phyloP scores from a whole-genome alignment of 2,113 vertebrate genomes.

The Dinomys branickii region DNA sequence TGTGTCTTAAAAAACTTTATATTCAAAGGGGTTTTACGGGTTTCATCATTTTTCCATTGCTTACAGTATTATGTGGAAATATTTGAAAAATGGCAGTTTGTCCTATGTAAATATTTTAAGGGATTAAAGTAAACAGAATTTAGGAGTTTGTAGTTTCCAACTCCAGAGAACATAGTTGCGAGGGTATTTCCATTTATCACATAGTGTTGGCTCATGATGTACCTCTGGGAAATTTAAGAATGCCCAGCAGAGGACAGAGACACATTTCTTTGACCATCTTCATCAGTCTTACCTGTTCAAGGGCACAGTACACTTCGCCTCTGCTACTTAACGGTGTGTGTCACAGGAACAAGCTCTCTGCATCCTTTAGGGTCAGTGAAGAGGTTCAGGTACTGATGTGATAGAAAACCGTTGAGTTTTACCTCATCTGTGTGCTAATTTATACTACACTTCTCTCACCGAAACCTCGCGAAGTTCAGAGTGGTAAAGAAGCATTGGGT shows the following conservation, averaged over 20 bases:
- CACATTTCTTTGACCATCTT: neutral
- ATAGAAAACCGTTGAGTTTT: neutral
- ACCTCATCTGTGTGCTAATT: neutral
- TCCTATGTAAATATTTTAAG: neutral
- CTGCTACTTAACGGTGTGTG: neutral
- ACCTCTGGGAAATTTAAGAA: neutral
- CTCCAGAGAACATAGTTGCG: neutral
- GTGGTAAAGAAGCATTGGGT: neutral
- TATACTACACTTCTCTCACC: neutral
- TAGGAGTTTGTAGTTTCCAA: neutral
- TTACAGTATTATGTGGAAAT: neutral
- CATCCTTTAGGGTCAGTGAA: neutral
- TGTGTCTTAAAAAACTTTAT: neutral
- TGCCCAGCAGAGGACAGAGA: neutral
- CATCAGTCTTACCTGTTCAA: neutral
- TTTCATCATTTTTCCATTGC: neutral
- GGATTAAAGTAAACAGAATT: neutral
- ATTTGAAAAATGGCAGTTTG: neutral
- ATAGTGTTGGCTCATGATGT: neutral
- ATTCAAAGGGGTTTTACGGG: neutral
- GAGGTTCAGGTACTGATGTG: neutral
- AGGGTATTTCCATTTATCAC: neutral
- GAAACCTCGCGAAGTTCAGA: neutral
- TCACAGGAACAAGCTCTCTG: neutral
- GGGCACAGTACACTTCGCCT: neutral